These are phyloP conservation scores for Hyalella azteca DNA, from an alignment of 2,888 invertebrate species.

Conservation along the genomic window DNA sequence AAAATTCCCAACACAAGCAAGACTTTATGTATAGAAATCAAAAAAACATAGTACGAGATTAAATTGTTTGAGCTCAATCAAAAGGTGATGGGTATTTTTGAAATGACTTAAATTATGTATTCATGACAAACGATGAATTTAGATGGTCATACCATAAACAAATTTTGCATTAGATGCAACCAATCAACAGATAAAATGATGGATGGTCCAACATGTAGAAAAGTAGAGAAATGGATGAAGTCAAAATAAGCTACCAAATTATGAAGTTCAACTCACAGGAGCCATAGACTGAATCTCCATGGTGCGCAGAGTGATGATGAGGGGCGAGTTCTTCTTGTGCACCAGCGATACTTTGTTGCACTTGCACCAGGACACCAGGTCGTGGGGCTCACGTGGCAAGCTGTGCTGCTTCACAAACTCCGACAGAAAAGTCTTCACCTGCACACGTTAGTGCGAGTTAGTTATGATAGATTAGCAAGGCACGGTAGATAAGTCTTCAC, in stretches of 20 bases:
- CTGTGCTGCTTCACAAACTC: constrained; percentile 7
- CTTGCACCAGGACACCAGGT: not conserved
- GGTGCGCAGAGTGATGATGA: constrained; percentile 23
- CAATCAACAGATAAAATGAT: no score
- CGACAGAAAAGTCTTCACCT: constrained; percentile 4
- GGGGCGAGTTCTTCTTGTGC: constrained; percentile 1
- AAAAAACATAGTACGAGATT: no score
- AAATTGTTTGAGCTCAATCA: no score
- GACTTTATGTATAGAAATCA: no score
- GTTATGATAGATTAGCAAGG: not conserved
- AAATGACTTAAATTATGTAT: no score
- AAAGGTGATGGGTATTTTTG: no score
- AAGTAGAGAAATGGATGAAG: no score
- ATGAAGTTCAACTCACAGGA: not conserved
- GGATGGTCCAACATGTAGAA: no score
- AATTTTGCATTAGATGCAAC: no score
- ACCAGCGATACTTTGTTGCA: not conserved
- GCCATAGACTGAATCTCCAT: not conserved
- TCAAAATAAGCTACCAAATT: not conserved
- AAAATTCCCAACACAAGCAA: no score
- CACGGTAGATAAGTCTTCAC: not conserved
- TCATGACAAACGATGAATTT: no score
- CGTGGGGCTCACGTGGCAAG: constrained; percentile 2
- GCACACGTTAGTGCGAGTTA: not conserved
- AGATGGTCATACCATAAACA: no score